Conservation (phyloP, 2,888 invertebrate species). For the Ennomos erosarius region DNA sequence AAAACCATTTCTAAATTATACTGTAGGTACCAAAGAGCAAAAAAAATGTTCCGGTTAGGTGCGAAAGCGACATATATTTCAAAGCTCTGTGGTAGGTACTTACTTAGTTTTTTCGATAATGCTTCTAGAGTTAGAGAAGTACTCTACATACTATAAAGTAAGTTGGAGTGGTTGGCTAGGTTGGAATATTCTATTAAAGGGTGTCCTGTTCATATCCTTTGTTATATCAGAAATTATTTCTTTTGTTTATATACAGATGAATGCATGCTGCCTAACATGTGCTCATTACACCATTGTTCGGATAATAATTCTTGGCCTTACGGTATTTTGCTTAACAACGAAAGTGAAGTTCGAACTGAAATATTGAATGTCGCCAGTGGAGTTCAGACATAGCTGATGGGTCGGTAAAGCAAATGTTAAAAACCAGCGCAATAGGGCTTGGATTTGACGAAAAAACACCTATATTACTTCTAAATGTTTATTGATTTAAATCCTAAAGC, state of each 20-base stretch:
- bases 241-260: conserved; percentile 63
- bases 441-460: not conserved
- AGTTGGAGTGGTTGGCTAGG: too few species aligned
- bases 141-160: too few species aligned
- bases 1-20: too few species aligned
- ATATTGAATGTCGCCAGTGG: conserved; percentile 23
- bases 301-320: conserved; percentile 54
- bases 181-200: too few species aligned
- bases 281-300: conserved; percentile 55
- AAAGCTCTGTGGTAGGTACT: too few species aligned
- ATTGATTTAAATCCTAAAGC: too few species aligned
- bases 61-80: too few species aligned
- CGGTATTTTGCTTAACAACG: conserved; percentile 43
- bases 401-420: conserved; percentile 3
- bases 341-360: conserved; percentile 36
- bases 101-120: not conserved
- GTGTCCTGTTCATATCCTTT: too few species aligned
- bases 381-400: conserved; percentile 28
- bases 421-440: conserved; percentile 9
- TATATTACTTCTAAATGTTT: too few species aligned
- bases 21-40: too few species aligned
- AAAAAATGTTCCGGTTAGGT: too few species aligned
- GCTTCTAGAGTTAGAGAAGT: not conserved
- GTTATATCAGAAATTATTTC: conserved; percentile 6
- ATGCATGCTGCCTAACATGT: conserved; percentile 67